A percentile compares a stretch with the other conserved stretches of the same genome.
phyloP scores from a whole-genome alignment of 2,113 vertebrate species.

The Enhydra lutris region DNA sequence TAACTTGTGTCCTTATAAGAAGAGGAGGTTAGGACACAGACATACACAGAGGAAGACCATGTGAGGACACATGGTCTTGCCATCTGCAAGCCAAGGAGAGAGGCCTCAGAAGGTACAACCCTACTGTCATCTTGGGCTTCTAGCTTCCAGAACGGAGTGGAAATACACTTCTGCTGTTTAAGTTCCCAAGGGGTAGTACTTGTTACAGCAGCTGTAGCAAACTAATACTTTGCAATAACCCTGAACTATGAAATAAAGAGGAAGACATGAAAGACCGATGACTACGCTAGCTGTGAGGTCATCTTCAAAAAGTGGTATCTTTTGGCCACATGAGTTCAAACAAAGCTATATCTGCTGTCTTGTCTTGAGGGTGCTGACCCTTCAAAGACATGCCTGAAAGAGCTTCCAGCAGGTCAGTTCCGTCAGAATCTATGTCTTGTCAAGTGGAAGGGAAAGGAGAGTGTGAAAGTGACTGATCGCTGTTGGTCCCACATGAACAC shows the following conservation, averaged over 20 bases:
- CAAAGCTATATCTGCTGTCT: not conserved
- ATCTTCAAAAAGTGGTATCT: not conserved
- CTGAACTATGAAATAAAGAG: not conserved
- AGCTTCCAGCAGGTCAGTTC: not conserved
- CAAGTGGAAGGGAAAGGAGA: not conserved
- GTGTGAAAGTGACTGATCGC: not conserved
- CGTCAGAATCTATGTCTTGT: not conserved
- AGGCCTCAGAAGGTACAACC: not conserved
- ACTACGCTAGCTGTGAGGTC: not conserved
- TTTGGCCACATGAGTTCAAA: not conserved
- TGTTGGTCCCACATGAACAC: not conserved
- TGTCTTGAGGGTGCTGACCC: not conserved
- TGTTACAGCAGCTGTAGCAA: not conserved
- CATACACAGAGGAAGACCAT: not conserved
- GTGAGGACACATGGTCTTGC: not conserved
- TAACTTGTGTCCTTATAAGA: not conserved
- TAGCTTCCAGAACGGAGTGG: not conserved
- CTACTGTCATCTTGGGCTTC: not conserved
- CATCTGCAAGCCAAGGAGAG: not conserved
- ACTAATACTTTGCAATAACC: not conserved
- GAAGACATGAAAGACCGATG: not conserved
- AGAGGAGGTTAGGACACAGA: not conserved
- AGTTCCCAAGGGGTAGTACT: rapidly evolving
- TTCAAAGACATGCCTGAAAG: not conserved
- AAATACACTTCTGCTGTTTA: not conserved